Evolutionary conservation across 1,140 invertebrate genomes (phyloP), one percentile per base, ranked within the genome.

Genomic region (Campoletis sonorensis): DNA sequence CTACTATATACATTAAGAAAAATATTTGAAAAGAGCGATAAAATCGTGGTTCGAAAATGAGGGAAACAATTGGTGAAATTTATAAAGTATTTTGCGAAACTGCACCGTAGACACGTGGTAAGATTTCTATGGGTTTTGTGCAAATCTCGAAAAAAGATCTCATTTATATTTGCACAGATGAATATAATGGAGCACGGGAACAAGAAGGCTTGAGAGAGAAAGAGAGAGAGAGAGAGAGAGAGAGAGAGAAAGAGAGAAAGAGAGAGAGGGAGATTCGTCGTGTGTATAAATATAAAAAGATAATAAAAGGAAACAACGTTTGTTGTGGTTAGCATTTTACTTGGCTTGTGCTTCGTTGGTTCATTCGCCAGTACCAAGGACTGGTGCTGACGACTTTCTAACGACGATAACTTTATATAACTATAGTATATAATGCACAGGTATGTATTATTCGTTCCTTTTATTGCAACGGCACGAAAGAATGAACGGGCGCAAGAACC

Each of bases 361-460:
- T 54, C 72, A 16, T 75, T 75, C 70, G 70, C 70, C 37, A 21
- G 72, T 23, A 83, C 83, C 87, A 88, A 88, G 87, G 87, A 81
- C 78, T 85, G 73, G 54, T 71, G 81, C 80, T 75, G 80, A 88
- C 88, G 61, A 64, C 61, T 91, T 89, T 90, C 89, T 89, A 91
- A 89, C 84, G 83, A 88, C 87, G 87, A 86, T 88, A 83, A 83
- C 85, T 89, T 89, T 91, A 89, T 90, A 86, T 89, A 91, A 91
- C 88, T 88, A 85, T 83, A 54, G 72, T 75, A 75, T 21, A 45
- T 86, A 88, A 23, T 64, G 8, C 11, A 64, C 26, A 27, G 21
- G 10, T 64, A 64, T 64, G 61, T 64, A 27, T 64, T 26, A 89
- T 88, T 88, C 85, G 84, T 88, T 83, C 85, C 85, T 87, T 87